A percentile compares a stretch with the other conserved stretches of the same genome.
phyloP scores from a whole-genome alignment of 2,888 invertebrate species.

The Caenorhabditis sulstoni region DNA sequence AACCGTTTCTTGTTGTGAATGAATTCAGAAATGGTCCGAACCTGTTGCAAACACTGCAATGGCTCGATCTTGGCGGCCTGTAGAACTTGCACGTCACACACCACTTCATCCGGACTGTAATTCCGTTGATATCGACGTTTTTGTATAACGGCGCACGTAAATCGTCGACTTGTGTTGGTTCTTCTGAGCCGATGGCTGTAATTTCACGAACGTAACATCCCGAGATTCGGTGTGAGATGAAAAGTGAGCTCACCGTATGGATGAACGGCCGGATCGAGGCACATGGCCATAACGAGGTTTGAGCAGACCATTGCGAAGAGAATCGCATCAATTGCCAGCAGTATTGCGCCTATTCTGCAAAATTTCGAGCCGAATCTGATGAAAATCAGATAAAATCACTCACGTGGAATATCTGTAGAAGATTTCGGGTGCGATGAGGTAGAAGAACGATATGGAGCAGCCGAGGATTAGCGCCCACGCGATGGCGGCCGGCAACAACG shows the following conservation, averaged over 20 bases:
- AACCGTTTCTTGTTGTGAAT: too few species aligned
- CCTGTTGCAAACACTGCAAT: constrained; percentile 98
- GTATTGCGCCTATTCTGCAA: constrained; percentile 60
- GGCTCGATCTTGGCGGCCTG: constrained; percentile 97
- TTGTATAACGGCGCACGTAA: constrained; percentile 91
- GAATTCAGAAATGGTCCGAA: constrained; percentile 11
- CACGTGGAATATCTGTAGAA: constrained; percentile 50
- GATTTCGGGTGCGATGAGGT: constrained; percentile 70
- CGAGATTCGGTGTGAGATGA: too few species aligned
- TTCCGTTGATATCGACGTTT: constrained; percentile 94
- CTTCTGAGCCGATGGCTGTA: constrained; percentile 94
- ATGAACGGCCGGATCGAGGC: constrained; percentile 84
- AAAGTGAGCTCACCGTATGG: too few species aligned
- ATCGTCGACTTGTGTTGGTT: constrained; percentile 91
- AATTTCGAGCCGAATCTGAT: not conserved
- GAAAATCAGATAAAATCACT: constrained; percentile 15
- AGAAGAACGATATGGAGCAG: constrained; percentile 77
- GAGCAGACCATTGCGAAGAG: constrained; percentile 97
- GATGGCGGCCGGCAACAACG: constrained; percentile 97
- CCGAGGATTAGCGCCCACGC: constrained; percentile 96
- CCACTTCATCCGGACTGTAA: constrained; percentile 94
- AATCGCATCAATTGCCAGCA: constrained; percentile 91
- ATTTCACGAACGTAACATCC: not conserved
- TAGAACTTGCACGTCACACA: constrained; percentile 99
- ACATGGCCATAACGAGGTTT: constrained; percentile 98